Evolutionary conservation across 2,113 vertebrate genomes (phyloP).

Genomic region (Antechinus stuartii): DNA sequence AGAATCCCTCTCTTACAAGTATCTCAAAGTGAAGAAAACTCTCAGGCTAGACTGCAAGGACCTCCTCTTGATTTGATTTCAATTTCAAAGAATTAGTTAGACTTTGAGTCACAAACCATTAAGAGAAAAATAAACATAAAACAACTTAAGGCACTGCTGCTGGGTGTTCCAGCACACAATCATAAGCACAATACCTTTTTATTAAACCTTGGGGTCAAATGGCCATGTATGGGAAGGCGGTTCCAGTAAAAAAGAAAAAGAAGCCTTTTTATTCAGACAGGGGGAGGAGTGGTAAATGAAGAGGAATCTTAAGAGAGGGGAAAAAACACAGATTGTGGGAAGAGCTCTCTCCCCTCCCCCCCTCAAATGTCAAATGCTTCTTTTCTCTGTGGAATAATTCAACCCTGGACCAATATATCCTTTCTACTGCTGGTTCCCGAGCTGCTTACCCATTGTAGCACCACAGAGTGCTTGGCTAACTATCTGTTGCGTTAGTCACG

Average conservation of each 20-base stretch:
- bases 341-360: not conserved
- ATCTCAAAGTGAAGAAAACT: conserved; percentile 1
- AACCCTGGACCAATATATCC: not conserved
- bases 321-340: not conserved
- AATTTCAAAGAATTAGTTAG: conserved; percentile 44
- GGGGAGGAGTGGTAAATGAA: not conserved
- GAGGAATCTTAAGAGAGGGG: too few relatives aligned
- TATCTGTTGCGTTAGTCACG: not conserved
- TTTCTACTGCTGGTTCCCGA: conserved; percentile 2
- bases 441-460: not conserved
- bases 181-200: not conserved
- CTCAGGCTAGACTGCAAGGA: conserved; percentile 24
- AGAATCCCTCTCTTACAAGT: not conserved
- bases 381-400: not conserved
- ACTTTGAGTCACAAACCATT: conserved; percentile 58
- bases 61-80: conserved; percentile 25
- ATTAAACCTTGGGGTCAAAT: not conserved
- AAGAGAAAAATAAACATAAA: not conserved
- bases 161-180: not conserved
- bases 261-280: not conserved
- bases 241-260: not conserved
- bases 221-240: not conserved
- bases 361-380: not conserved
- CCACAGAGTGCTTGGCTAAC: not conserved
- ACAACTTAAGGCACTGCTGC: not conserved